Conservation (phyloP, 23 tunicate genomes). For the Halocynthia aurantium region DNA sequence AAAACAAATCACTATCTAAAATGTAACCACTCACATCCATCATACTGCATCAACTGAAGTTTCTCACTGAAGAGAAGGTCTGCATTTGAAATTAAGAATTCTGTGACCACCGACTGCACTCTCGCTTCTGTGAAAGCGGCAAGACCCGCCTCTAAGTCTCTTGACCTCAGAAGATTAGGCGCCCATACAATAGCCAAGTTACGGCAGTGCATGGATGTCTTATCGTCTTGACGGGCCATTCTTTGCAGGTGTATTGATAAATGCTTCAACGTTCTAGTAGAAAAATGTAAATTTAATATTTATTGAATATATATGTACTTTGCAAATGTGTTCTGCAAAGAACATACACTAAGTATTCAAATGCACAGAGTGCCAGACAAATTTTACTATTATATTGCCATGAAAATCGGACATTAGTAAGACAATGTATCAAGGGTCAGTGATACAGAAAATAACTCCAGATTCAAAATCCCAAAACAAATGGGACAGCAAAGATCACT, state of each 20-base stretch:
- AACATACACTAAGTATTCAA: no score
- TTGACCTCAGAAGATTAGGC: conserved; percentile 72
- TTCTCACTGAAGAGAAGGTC: conserved; percentile 83
- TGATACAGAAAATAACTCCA: no score
- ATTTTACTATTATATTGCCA: no score
- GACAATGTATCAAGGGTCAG: no score
- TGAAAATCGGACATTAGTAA: no score
- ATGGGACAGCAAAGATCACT: no score
- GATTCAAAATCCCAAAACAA: no score
- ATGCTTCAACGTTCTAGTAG: conserved; percentile 73
- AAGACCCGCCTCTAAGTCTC: conserved; percentile 76
- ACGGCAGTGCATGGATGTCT: conserved; percentile 90
- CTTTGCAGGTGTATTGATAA: conserved; percentile 56
- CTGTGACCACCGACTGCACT: conserved; percentile 89
- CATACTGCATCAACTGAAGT: conserved; percentile 66
- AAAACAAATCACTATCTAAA: neutral
- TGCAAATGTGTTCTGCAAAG: no score
- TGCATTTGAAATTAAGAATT: conserved; percentile 74
- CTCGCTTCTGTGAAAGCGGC: conserved; percentile 94
- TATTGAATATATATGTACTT: no score
- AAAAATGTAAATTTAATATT: neutral
- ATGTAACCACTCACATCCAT: conserved; percentile 36
- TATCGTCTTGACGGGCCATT: conserved; percentile 53
- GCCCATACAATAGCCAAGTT: conserved; percentile 97
- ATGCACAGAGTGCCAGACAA: no score